phyloP scores from a whole-genome alignment of 2,113 vertebrate species.

The Mugil cephalus region DNA sequence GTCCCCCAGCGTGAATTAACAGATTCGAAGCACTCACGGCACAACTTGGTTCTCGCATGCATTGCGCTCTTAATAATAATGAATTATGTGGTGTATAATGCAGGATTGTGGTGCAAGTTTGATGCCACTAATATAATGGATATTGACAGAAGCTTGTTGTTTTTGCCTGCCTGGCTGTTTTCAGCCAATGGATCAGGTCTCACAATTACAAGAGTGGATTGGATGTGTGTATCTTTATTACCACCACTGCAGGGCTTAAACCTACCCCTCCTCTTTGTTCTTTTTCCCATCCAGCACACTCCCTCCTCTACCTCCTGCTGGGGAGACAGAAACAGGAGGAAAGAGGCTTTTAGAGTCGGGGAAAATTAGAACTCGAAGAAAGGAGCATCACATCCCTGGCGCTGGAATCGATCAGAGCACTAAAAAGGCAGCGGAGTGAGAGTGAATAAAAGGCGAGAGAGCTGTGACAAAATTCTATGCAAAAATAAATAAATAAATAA shows the following conservation, averaged over 20 bases:
- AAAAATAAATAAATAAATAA: conserved; percentile 13
- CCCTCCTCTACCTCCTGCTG: conserved; percentile 63
- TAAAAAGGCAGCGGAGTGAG: conserved; percentile 28
- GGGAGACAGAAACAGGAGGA: conserved; percentile 27
- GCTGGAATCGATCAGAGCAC: conserved; percentile 48
- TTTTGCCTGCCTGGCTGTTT: conserved; percentile 53
- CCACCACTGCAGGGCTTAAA: conserved; percentile 53
- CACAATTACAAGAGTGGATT: conserved; percentile 48
- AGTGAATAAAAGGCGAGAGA: conserved; percentile 21
- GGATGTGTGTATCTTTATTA: conserved; percentile 62
- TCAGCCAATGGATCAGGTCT: conserved; percentile 54
- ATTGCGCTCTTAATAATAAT: conserved; percentile 18
- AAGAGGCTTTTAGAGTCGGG: conserved; percentile 35
- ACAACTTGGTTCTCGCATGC: conserved; percentile 15
- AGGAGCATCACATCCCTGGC: conserved; percentile 34
- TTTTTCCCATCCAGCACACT: conserved; percentile 65
- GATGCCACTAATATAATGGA: conserved; percentile 42
- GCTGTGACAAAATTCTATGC: conserved; percentile 19
- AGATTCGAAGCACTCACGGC: conserved; percentile 8
- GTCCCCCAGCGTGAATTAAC: conserved; percentile 11
- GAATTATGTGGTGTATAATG: conserved; percentile 14
- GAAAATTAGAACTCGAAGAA: conserved; percentile 51
- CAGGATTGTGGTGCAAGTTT: conserved; percentile 34
- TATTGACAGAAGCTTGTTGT: conserved; percentile 46
- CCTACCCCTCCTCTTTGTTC: conserved; percentile 75